These are phyloP conservation scores for Melinopterus prodromus DNA, from an alignment of 2,888 invertebrate species.

Conservation along the genomic window DNA sequence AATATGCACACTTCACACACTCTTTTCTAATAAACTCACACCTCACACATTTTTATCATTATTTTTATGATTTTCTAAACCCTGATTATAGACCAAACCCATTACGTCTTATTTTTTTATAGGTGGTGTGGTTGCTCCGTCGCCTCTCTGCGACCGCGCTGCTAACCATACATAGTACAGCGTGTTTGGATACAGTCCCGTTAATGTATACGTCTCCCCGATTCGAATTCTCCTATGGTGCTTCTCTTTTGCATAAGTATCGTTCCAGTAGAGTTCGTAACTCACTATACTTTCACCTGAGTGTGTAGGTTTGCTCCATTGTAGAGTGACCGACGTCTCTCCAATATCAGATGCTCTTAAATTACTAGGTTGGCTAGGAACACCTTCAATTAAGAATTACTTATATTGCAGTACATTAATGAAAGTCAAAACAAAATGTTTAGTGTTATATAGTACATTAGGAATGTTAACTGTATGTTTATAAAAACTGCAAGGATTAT, in stretches of 20 bases:
- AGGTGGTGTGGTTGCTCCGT: conserved; percentile 94
- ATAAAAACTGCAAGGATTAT: background rate
- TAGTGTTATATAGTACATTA: background rate
- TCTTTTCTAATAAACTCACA: conserved; percentile 27
- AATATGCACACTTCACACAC: conserved; percentile 35
- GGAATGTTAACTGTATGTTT: background rate
- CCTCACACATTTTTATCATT: conserved; percentile 27
- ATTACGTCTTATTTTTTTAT: conserved; percentile 87
- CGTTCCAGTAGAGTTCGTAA: conserved; percentile 98
- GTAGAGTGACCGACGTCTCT: conserved; percentile 89
- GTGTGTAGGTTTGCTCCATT: conserved; percentile 92
- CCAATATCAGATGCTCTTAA: conserved; percentile 86
- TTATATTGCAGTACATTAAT: background rate
- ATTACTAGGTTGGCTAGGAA: conserved; percentile 95
- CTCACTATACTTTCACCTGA: conserved; percentile 93
- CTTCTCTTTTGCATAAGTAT: conserved; percentile 90
- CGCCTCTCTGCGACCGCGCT: conserved; percentile 91
- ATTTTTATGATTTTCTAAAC: conserved; percentile 20
- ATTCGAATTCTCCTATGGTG: conserved; percentile 86
- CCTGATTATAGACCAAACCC: conserved; percentile 13
- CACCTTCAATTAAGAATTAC: conserved; percentile 67
- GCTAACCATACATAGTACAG: conserved; percentile 97
- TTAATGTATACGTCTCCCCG: conserved; percentile 85
- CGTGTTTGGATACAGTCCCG: conserved; percentile 93
- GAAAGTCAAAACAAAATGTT: conserved; percentile 1